Evolutionary conservation across 2,797 vertebrate genomes (phyloP), one percentile per base, ranked within the genome.

Genomic region (Balearica regulorum): DNA sequence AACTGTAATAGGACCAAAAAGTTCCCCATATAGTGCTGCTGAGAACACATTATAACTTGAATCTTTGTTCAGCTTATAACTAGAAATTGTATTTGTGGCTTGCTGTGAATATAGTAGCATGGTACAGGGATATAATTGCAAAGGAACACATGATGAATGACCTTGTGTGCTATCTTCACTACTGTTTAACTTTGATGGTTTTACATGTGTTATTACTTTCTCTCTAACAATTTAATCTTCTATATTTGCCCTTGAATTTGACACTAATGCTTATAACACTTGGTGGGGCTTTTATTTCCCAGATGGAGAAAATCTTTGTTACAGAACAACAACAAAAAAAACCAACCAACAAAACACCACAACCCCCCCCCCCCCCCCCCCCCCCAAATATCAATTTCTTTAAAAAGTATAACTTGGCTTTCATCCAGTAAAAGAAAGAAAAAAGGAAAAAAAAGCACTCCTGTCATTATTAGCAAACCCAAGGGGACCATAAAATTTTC

Each of bases 391-490:
- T 66, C 22, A 69, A 31, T 90, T 96, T 92, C 58, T 89, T 86
- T 57, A 93, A 79, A 66, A 94, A 91, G 66, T 35, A 51, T 53
- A 83, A 90, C 62, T 97, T 97, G 94, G 93, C 87, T 97, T 96
- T 96, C 84, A 97, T 96, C 94, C 95, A 97, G 49, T 85, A 91
- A 68, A 53, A 43, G 43, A 60, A 54, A 87, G 62, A 51, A 87
- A 81, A 94, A 90, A 71, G 71, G 65, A 51, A 87, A 81, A 94
- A 90, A 71, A 73, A 87, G n/a, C n/a, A 19, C 24, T 92, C 31
- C 90, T 97, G 81, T 87, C 92, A 83, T 80, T 83, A 92, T 94
- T 91, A 95, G 81, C 80, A 97, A 97, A 96, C 90, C 77, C 82
- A 96, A 97, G 65, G 84, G 61, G 77, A 81, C 57, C 55, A 57